Evolutionary conservation across 2,888 invertebrate species (phyloP).

Genomic region (Piscicola geometra): DNA sequence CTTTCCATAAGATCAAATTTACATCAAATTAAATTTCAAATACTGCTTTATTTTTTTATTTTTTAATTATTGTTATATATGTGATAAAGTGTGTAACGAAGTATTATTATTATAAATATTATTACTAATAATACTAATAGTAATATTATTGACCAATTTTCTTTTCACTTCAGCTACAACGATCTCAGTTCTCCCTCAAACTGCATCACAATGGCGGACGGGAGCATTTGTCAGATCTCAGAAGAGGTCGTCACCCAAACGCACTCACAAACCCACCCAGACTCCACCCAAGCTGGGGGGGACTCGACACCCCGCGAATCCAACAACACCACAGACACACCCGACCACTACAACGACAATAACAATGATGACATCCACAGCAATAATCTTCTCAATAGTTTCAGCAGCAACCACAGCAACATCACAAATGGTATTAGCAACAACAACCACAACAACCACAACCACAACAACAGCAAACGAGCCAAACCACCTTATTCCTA

Average conservation of each 20-base stretch:
- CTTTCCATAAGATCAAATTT: not conserved
- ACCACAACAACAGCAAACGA: constrained; percentile 36
- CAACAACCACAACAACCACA: not conserved
- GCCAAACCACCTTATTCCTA: constrained; percentile 85
- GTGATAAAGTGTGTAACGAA: too few species aligned
- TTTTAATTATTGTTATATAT: too few species aligned
- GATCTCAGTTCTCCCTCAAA: not conserved
- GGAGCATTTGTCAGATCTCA: constrained; percentile 3
- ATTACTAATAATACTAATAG: too few species aligned
- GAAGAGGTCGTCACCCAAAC: constrained; percentile 2
- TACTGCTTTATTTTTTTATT: too few species aligned
- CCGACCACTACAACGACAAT: not conserved
- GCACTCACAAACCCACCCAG: not conserved
- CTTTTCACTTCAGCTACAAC: not conserved
- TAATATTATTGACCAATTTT: too few species aligned
- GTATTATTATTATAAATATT: too few species aligned
- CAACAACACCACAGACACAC: not conserved
- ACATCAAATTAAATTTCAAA: not conserved
- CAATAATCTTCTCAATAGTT: too few species aligned
- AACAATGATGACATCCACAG: not conserved
- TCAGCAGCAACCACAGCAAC: too few species aligned
- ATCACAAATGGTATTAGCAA: too few species aligned
- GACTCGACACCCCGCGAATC: too few species aligned
- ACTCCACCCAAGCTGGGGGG: not conserved
- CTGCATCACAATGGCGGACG: not conserved